phyloP scores from a whole-genome alignment of 2,888 invertebrate species.

The Mantis religiosa region DNA sequence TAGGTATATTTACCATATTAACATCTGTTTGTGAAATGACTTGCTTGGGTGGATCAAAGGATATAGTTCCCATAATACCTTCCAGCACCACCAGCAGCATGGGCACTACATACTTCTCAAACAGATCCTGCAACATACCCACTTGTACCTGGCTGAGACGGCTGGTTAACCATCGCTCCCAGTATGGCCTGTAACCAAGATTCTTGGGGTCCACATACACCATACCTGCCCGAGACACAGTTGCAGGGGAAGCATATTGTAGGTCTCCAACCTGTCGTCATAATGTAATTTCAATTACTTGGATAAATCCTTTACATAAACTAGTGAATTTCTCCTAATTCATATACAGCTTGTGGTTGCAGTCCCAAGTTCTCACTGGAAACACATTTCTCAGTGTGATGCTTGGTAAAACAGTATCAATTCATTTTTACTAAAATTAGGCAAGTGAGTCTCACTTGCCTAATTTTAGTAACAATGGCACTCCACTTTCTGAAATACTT shows the following conservation, averaged over 20 bases:
- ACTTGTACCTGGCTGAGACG: conserved; percentile 49
- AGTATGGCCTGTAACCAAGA: conserved; percentile 79
- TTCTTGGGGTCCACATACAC: conserved; percentile 91
- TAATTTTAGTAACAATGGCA: no score
- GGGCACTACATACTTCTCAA: conserved; percentile 70
- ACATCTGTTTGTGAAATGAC: conserved; percentile 81
- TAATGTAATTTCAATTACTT: no score
- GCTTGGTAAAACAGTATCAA: no score
- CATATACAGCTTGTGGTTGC: no score
- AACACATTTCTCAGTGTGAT: no score
- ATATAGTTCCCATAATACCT: conserved; percentile 27
- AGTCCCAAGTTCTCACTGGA: no score
- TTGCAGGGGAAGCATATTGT: conserved; percentile 87
- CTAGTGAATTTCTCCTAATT: no score
- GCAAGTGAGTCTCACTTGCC: no score
- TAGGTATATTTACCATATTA: conserved; percentile 62
- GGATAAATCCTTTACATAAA: no score
- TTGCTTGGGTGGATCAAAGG: conserved; percentile 63
- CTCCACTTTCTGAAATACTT: no score
- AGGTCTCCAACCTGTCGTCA: conserved; percentile 77
- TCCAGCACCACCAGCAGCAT: conserved; percentile 35
- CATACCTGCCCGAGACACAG: conserved; percentile 90
- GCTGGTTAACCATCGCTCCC: conserved; percentile 63
- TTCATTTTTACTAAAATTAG: no score
- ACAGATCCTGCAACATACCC: conserved; percentile 53